Percentiles rank a stretch among this genome's conserved stretches.
Evolutionary conservation across 2,888 invertebrate genomes (phyloP).

Genomic region (Pristionchus entomophagus): DNA sequence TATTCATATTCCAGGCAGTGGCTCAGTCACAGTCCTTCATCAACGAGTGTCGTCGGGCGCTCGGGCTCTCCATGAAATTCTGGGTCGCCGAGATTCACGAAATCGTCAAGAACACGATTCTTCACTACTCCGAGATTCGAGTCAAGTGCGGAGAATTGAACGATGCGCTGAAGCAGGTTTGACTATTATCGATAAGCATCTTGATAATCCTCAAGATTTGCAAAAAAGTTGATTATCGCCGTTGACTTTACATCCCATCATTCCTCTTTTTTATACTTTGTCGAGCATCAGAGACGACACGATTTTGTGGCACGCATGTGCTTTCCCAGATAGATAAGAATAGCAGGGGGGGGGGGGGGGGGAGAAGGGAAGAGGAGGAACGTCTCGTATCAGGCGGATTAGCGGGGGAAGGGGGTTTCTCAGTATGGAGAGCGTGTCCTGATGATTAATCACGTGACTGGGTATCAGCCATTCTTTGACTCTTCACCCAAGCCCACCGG

Average conservation of each 20-base stretch:
- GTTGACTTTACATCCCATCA: background rate
- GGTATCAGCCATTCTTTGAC: background rate
- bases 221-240: background rate
- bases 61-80: conserved; percentile 76
- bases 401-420: background rate
- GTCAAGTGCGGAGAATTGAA: conserved; percentile 75
- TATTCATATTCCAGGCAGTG: conserved; percentile 66
- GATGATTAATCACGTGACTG: background rate
- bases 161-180: conserved; percentile 75
- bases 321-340: background rate
- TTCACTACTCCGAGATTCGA: conserved; percentile 75
- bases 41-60: conserved; percentile 75
- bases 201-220: background rate
- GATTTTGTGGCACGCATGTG: background rate
- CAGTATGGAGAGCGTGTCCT: background rate
- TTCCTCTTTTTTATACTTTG: background rate
- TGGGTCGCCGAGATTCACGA: conserved; percentile 76
- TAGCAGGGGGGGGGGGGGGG: too few species aligned
- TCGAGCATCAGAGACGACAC: background rate
- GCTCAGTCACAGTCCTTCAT: conserved; percentile 76
- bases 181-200: too few species aligned
- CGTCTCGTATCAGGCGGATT: background rate
- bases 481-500: background rate
- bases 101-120: conserved; percentile 76
- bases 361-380: background rate